These are phyloP conservation scores for Chelonoidis abingdonii DNA, from an alignment of 2,113 vertebrate genomes.

Conservation along the genomic window DNA sequence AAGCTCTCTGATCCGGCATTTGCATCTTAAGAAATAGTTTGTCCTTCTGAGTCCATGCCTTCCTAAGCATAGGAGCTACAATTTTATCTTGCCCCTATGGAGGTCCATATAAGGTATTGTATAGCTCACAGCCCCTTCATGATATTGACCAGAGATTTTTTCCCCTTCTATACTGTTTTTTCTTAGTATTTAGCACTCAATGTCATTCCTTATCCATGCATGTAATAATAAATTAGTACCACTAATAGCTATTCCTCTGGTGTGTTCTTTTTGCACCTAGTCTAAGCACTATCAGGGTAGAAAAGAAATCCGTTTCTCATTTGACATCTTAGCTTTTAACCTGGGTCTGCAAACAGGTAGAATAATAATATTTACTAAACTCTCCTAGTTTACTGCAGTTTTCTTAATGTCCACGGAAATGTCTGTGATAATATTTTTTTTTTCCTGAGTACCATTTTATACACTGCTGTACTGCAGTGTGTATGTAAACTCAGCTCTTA, in stretches of 20 bases:
- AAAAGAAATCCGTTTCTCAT: background rate
- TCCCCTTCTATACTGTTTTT: background rate
- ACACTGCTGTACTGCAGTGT: constrained; percentile 41
- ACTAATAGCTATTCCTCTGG: background rate
- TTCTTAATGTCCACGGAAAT: background rate
- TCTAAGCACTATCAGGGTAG: background rate
- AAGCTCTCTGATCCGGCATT: background rate
- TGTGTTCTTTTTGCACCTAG: background rate
- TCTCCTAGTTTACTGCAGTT: background rate
- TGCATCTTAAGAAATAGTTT: background rate
- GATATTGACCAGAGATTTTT: background rate
- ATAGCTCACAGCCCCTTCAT: background rate
- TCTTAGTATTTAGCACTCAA: background rate
- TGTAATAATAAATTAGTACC: background rate
- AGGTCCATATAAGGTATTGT: background rate
- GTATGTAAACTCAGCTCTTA: constrained; percentile 52
- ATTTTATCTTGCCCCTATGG: too few relatives aligned
- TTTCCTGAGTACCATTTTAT: constrained; percentile 66
- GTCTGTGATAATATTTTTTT: constrained; percentile 69
- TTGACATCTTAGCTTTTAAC: background rate
- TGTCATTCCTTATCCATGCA: background rate
- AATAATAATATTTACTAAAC: background rate
- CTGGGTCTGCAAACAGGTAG: constrained; percentile 3
- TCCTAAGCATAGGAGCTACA: background rate
- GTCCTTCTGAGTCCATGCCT: background rate